Conservation (phyloP, 2,888 invertebrate species). For the Philereme transversata region DNA sequence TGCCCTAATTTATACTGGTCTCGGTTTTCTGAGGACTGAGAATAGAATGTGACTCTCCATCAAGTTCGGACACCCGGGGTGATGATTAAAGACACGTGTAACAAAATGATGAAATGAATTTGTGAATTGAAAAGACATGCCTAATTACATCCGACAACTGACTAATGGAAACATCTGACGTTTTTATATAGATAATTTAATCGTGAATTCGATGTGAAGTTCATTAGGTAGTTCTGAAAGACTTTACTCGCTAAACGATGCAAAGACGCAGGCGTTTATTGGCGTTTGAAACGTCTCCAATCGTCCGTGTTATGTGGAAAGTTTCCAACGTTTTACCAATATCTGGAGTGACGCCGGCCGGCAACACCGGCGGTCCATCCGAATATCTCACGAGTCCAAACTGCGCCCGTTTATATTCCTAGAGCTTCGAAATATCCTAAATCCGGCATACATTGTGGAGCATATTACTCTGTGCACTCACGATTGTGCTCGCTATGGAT, state of each 20-base stretch:
- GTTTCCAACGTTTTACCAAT: conserved; percentile 48
- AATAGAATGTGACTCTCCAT: conserved; percentile 58
- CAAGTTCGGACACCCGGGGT: conserved; percentile 42
- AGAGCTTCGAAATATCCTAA: conserved; percentile 65
- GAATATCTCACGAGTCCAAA: conserved; percentile 54
- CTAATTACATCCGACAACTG: conserved; percentile 37
- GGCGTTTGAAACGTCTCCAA: conserved; percentile 39
- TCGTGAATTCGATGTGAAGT: conserved; percentile 15
- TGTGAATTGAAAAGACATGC: conserved; percentile 36
- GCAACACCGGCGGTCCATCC: conserved; percentile 50
- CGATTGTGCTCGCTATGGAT: conserved; percentile 62
- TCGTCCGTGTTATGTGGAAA: conserved; percentile 39
- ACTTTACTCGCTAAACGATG: conserved; percentile 6
- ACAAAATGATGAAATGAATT: conserved; percentile 34
- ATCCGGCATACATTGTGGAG: conserved; percentile 66
- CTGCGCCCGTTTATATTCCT: conserved; percentile 59
- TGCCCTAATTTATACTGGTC: conserved; percentile 74
- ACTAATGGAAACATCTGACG: conserved; percentile 33
- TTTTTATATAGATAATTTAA: conserved; percentile 17
- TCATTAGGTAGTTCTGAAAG: conserved; percentile 12
- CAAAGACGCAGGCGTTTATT: conserved; percentile 28
- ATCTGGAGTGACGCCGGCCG: conserved; percentile 48
- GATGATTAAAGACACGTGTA: conserved; percentile 43
- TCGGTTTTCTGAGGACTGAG: conserved; percentile 64
- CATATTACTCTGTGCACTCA: conserved; percentile 66